Conservation (phyloP, 92 coral and sea anemone genomes). For the Plumapathes pennacea region DNA sequence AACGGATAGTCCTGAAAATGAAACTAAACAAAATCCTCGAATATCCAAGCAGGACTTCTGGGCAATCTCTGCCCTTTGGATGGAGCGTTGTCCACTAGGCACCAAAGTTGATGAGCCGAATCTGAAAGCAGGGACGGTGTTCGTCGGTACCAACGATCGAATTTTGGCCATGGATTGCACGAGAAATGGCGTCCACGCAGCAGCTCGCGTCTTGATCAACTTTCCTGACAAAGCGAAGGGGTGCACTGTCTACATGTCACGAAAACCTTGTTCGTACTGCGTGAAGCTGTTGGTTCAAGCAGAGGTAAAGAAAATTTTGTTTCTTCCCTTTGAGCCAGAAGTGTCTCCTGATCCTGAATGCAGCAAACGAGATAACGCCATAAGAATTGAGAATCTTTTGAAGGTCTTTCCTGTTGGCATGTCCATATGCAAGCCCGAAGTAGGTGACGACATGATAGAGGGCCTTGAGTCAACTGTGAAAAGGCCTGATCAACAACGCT, state of each 20-base stretch:
- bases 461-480: no score
- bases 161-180: slow-evolving; percentile 58
- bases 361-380: slow-evolving; percentile 9
- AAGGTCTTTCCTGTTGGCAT: slow-evolving; percentile 50
- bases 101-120: no score
- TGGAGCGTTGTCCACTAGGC: no score
- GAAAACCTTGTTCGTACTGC: slow-evolving; percentile 68
- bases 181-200: slow-evolving; percentile 56
- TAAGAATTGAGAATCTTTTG: slow-evolving; percentile 49
- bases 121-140: slow-evolving; percentile 63
- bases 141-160: slow-evolving; percentile 44
- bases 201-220: slow-evolving; percentile 47
- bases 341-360: slow-evolving; percentile 1
- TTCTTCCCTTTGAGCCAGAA: slow-evolving; percentile 62
- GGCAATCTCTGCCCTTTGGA: no score
- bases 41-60: no score
- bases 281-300: slow-evolving; percentile 67
- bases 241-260: slow-evolving; percentile 41
- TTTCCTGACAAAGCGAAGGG: slow-evolving; percentile 28
- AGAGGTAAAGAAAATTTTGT: slow-evolving; percentile 48
- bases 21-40: no score
- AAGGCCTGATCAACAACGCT: no score
- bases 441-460: slow-evolving; percentile 8
- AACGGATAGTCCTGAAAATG: no score
- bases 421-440: slow-evolving; percentile 25